Conservation (phyloP, 2,888 invertebrate genomes). For the Anarsia innoxiella region DNA sequence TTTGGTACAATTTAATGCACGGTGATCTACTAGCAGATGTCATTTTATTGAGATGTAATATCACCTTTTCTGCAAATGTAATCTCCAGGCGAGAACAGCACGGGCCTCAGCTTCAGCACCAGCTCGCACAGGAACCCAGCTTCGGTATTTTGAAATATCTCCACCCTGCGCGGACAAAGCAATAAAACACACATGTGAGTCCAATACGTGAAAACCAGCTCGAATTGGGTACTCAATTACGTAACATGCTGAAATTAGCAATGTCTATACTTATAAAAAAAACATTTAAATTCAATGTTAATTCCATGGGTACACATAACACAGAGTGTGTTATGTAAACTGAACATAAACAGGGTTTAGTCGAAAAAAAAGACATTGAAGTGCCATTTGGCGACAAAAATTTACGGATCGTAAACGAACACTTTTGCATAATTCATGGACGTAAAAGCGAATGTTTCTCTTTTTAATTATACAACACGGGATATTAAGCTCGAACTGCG, state of each 20-base stretch:
- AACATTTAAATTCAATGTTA: slow-evolving; percentile 20
- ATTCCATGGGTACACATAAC: slow-evolving; percentile 19
- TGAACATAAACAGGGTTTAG: slow-evolving; percentile 30
- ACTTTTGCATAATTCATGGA: slow-evolving; percentile 71
- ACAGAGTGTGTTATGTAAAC: slow-evolving; percentile 25
- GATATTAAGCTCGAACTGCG: slow-evolving; percentile 61
- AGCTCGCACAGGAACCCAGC: slow-evolving; percentile 98
- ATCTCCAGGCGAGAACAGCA: slow-evolving; percentile 98
- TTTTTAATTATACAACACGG: slow-evolving; percentile 72
- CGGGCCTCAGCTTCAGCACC: slow-evolving; percentile 94
- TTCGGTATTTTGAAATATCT: slow-evolving; percentile 99
- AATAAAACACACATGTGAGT: background rate
- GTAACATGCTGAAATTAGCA: slow-evolving; percentile 1
- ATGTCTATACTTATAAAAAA: slow-evolving; percentile 10
- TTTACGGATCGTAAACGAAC: slow-evolving; percentile 67
- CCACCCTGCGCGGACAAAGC: slow-evolving; percentile 78
- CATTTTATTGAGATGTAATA: too few relatives aligned
- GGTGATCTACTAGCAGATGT: too few relatives aligned
- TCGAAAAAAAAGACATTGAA: slow-evolving; percentile 38
- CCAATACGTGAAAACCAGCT: slow-evolving; percentile 8
- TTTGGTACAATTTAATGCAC: too few relatives aligned
- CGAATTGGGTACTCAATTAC: slow-evolving; percentile 1
- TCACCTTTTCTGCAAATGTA: slow-evolving; percentile 99
- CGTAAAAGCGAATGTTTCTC: slow-evolving; percentile 69
- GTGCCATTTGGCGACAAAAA: slow-evolving; percentile 60